Evolutionary conservation across 2,113 vertebrate species (phyloP), one percentile per base, ranked within the genome.

Genomic region (Lipophrys pholis): DNA sequence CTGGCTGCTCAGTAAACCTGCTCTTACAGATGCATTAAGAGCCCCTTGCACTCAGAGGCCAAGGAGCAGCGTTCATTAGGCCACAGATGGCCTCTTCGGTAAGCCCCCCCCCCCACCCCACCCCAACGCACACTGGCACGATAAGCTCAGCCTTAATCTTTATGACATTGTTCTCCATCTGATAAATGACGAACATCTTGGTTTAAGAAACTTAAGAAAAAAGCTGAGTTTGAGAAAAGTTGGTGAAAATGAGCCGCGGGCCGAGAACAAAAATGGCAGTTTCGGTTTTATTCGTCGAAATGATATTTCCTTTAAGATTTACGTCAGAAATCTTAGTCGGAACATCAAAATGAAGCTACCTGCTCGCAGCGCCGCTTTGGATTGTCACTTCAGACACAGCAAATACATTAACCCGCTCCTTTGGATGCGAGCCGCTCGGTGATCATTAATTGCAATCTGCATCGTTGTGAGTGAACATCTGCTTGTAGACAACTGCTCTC

Each of bases 401-500:
- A 80, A 78, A 77, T 15, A 60, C 58, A 80, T 16, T 69, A 71
- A 39, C 51, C 45, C 40, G 40, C 6, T 82, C 56, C 57, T 90
- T 83, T 66, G 80, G 70, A 75, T 58, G 12, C 62, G 54, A 7
- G 0, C 77, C 65, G 85, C 76, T 81, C 64, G 74, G 12, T 75
- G 87, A 82, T 87, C 85, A 89, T 85, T 90, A 89, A 88, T 90
- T 91, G 83, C 77, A 81, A 76, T 80, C 86, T 90, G 83, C 82
- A 81, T 78, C 16, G 72, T 84, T 84, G 76, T 72, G 80, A 82
- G 82, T 81, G 87, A 91, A 92, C 96, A 97, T 97, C 96, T 97
- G 96, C 94, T 96, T 95, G 94, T 91, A 94, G 94, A 95, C 95
- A 93, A 94, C 92, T 80, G 79, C 76, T 82, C 73, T 21, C 65